Evolutionary conservation across 1,140 invertebrate species (phyloP).

Genomic region (Berghia stephanieae): DNA sequence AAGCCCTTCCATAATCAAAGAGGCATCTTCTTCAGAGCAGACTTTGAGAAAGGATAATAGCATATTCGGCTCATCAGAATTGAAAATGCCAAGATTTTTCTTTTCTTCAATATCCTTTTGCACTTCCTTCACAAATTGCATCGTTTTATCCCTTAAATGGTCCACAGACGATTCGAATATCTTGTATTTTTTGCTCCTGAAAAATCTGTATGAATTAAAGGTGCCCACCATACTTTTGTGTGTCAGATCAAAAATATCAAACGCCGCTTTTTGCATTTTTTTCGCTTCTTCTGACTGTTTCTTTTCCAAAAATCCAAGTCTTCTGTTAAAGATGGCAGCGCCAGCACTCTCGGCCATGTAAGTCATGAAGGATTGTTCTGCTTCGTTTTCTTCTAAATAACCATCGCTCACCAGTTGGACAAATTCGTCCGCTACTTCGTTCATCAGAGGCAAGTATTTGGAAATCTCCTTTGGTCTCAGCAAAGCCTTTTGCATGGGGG

Average conservation of each 20-base stretch:
- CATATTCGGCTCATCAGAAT: neutral
- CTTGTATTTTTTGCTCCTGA: too few relatives aligned
- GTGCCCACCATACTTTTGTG: too few relatives aligned
- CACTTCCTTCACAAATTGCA: neutral
- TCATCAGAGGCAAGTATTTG: neutral
- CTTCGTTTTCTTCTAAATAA: neutral
- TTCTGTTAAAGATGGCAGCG: neutral
- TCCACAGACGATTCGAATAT: too few relatives aligned
- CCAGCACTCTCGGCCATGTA: conserved; percentile 9
- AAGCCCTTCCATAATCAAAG: too few relatives aligned
- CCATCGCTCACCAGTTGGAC: neutral
- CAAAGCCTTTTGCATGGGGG: neutral
- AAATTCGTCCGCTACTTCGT: conserved; percentile 10
- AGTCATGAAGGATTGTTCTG: neutral
- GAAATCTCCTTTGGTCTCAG: neutral
- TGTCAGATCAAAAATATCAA: neutral
- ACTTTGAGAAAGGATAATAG: conserved; percentile 59
- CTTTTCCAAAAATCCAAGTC: neutral
- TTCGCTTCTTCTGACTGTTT: neutral
- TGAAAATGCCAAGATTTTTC: neutral
- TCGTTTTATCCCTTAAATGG: too few relatives aligned
- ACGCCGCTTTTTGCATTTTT: neutral
- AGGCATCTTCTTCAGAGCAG: too few relatives aligned
- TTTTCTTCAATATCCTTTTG: neutral
- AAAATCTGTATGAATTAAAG: too few relatives aligned